Base-by-base conservation (phyloP, 2,888 invertebrate species). In the Sarcophaga caerulescens region DNA sequence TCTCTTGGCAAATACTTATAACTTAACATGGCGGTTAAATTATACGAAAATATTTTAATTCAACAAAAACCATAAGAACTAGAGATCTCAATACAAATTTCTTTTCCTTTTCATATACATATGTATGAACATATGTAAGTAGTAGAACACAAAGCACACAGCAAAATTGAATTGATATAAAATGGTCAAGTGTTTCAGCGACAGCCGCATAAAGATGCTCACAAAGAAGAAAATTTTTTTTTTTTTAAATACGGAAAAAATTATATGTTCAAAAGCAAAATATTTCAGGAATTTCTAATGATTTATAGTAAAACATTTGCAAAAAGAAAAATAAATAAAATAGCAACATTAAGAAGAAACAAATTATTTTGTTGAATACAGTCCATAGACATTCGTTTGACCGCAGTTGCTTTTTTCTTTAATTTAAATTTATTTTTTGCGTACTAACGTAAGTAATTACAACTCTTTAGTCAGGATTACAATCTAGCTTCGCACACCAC, bases 1-100 rank as follows among this genome's bases (percentile, higher is more conserved):
- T 80, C 78, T 81, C 82, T 11, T 66, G 60, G 59, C 79, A 82
- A 85, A 87, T 85, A n/a, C n/a, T n/a, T n/a, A 84, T 10, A 35
- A 35, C 10, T 35, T 35, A 35, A 35, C 10, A 35, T 76, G 75
- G 68, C 78, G 75, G 77, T 68, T 25, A 81, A 85, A 87, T n/a
- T n/a, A n/a, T 88, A 79, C 68, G n/a, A 87, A 87, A 84, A 80
- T 77, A 84, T 86, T 78, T 86, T 59, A 81, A 86, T 86, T 84
- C 71, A 35, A 78, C 45, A 23, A 69, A 71, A 63, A 75, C 45
- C 45, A 57, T 65, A 71, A 81, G n/a, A 66, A 70, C 14, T 62
- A 78, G 25, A 63, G 45, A 14, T 73, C 77, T 63, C 35, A 63
- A 62, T 25, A 59, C 10, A 52, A 14, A 52, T 52, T 52, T 52